phyloP scores from a whole-genome alignment of 2,113 vertebrate genomes.

The Kobus ellipsiprymnus region DNA sequence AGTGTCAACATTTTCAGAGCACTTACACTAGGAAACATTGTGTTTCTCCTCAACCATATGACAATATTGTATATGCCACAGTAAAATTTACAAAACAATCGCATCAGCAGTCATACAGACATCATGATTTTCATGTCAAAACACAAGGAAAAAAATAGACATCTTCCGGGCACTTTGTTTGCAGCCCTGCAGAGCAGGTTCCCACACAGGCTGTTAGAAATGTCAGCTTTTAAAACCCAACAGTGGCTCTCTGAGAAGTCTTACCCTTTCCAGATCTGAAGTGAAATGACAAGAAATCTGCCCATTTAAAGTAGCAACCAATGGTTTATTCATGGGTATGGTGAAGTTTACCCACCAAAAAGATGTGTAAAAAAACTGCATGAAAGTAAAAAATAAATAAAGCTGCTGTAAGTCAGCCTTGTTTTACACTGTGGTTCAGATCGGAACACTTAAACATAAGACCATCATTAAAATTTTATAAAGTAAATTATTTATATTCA shows the following conservation, averaged over 20 bases:
- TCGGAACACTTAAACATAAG: constrained; percentile 74
- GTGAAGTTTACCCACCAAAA: constrained; percentile 77
- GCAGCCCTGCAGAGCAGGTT: constrained; percentile 39
- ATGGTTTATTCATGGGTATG: constrained; percentile 80
- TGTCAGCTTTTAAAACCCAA: constrained; percentile 3
- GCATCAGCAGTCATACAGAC: constrained; percentile 44
- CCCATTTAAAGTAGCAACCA: constrained; percentile 76
- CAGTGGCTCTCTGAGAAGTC: constrained; percentile 35
- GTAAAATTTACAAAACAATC: constrained; percentile 63
- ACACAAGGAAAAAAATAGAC: constrained; percentile 59
- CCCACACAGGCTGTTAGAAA: not conserved
- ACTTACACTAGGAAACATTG: constrained; percentile 60
- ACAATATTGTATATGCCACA: constrained; percentile 56
- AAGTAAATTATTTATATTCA: constrained; percentile 72
- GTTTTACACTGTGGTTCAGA: constrained; percentile 72
- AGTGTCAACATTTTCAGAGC: constrained; percentile 72
- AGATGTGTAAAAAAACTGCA: constrained; percentile 81
- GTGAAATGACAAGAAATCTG: constrained; percentile 72
- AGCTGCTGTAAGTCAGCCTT: constrained; percentile 78
- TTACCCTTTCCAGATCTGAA: constrained; percentile 25
- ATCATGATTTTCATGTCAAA: constrained; percentile 67
- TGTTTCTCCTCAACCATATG: constrained; percentile 45
- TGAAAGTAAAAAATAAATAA: constrained; percentile 85
- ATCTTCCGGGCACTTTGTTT: constrained; percentile 58
- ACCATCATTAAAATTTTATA: constrained; percentile 72